A percentile compares a stretch with the other conserved stretches of the same genome.
phyloP scores from a whole-genome alignment of 2,113 vertebrate species.

The Suncus etruscus region DNA sequence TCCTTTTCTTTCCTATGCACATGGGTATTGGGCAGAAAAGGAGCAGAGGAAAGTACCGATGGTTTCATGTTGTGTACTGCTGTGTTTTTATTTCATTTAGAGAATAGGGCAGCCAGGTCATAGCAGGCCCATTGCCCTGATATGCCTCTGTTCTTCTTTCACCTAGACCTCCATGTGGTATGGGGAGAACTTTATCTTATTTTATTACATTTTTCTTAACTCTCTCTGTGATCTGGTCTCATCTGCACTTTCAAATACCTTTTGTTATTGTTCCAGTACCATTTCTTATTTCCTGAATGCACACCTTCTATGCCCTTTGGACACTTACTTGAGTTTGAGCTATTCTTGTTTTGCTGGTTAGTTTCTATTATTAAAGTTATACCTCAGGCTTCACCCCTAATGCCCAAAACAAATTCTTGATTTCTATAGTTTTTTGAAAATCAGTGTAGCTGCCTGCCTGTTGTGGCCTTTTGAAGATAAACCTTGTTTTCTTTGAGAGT shows the following conservation, averaged over 20 bases:
- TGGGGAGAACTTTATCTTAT: background rate
- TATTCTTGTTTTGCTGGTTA: background rate
- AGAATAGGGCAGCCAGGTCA: background rate
- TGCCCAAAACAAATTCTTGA: background rate
- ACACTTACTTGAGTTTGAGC: background rate
- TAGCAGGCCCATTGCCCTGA: background rate
- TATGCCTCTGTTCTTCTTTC: background rate
- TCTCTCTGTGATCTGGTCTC: too few relatives aligned
- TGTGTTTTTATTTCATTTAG: slow-evolving; percentile 9
- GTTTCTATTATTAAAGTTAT: background rate
- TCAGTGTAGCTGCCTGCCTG: background rate
- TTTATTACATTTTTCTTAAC: background rate
- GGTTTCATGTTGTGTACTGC: background rate
- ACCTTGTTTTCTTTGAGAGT: background rate
- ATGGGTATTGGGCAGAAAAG: background rate
- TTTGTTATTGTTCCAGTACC: background rate
- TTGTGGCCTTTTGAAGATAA: background rate
- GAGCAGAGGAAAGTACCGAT: background rate
- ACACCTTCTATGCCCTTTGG: background rate
- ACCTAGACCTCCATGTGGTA: background rate
- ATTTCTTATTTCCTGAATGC: background rate
- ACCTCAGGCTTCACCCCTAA: background rate
- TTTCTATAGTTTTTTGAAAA: background rate
- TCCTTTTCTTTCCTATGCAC: background rate
- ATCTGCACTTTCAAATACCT: background rate